Base-by-base conservation (phyloP, 2,888 invertebrate species). In the Meiosimyza decipiens region DNA sequence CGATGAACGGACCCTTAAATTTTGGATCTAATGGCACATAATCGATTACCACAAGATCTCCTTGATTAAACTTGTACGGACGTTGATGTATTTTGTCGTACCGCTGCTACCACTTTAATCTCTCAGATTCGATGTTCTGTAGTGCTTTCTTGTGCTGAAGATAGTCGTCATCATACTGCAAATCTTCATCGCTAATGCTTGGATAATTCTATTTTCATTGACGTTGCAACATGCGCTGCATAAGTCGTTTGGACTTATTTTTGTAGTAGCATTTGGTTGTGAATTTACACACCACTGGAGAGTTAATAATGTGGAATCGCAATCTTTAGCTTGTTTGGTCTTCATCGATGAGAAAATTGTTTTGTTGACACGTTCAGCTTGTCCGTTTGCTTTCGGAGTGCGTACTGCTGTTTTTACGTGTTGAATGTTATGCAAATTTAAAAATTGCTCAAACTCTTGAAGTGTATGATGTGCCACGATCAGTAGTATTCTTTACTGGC, bases 1-100 rank as follows among this genome's bases (percentile, higher is more conserved):
- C 59, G 22, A 71, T 51, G 22, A 73, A 75, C 3, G 75, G 73
- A 1, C 74, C 76, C 40, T 75, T 74, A 54, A 47, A 73, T 1
- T n/a, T 65, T n/a, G 74, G 71, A 68, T 73, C 71, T 12, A 75
- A 62, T n/a, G 69, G 28, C 1, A 71, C 68, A n/a, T 65, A 50
- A 47, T 75, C 71, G 13, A 73, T 63, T 33, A 76, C 70, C n/a
- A 76, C 71, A 9, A 73, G 33, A 67, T 76, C 76, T 57, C 71
- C 67, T 9, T 71, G 69, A 2, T 15, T 11, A 51, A 71, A 76
- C 28, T 33, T 47, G 13, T 51, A 22, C 18, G 76, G 74, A 13
- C 40, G 40, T 33, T 59, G 57, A 65, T 77, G 72, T 57, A 65
- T 75, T 1, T 52, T 68, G 54, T 76, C 73, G 60, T 68, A 76